Conservation (phyloP, 2,888 invertebrate species). For the Hydriomena furcata region DNA sequence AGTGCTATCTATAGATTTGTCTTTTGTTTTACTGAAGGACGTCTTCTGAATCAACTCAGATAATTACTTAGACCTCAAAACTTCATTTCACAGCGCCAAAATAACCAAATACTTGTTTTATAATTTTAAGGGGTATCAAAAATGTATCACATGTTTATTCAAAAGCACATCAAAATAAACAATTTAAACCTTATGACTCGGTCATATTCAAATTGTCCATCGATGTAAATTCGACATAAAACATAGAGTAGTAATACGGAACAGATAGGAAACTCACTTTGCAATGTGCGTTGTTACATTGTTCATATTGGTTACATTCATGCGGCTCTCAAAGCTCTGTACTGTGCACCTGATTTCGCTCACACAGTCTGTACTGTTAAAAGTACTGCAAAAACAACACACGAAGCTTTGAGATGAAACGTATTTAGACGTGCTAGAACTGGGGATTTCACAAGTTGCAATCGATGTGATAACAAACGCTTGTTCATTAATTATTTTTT, state of each 20-base stretch:
- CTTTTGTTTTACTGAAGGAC: background rate
- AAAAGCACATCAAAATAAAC: constrained; percentile 24
- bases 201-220: constrained; percentile 9
- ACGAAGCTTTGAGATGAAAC: constrained; percentile 33
- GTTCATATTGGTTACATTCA: constrained; percentile 77
- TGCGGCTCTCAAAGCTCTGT: constrained; percentile 79
- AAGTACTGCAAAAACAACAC: constrained; percentile 80
- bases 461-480: background rate
- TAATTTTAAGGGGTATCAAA: constrained; percentile 10
- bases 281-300: constrained; percentile 71
- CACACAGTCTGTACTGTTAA: constrained; percentile 81
- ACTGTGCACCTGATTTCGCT: constrained; percentile 75
- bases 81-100: background rate
- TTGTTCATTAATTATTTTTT: too few relatives aligned
- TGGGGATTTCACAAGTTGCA: constrained; percentile 4
- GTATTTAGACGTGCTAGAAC: constrained; percentile 22
- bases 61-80: background rate
- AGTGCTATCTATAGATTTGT: constrained; percentile 17
- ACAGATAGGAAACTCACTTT: constrained; percentile 69
- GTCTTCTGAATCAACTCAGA: background rate
- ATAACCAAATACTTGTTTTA: background rate
- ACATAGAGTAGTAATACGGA: constrained; percentile 26
- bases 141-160: constrained; percentile 16
- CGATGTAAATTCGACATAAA: constrained; percentile 22
- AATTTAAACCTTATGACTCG: constrained; percentile 10